Evolutionary conservation across 1,140 invertebrate genomes (phyloP), one percentile per base, ranked within the genome.

Genomic region (Papilio dardanus): DNA sequence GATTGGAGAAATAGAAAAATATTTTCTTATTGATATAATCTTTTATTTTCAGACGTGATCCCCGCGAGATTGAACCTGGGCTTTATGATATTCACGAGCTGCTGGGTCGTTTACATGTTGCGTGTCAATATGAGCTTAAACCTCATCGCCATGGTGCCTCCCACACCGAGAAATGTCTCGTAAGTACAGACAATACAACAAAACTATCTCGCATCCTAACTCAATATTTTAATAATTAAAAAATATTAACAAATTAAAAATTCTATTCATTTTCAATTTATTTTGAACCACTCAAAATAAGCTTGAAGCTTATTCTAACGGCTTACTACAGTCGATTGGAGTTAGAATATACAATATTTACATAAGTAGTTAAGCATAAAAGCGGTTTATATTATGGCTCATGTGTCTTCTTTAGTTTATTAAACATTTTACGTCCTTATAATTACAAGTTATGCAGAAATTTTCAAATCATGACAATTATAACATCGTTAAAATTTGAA

Each of bases 41-140:
- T 69, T 67, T 71, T 77, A 71, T 42, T 86, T 83, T 16, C 84
- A 91, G 89, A 91, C 73, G 82, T 87, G 30, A 78, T 92, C 37
- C 93, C 93, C 1, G 90, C 88, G 16, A 89, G 95, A 77, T 94
- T 94, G 46, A 94, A 95, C 76, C 84, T 97, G 35, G 96, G 95
- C n/a, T 87, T 96, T 2, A 95, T 97, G 94, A 91, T 97, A 82
- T 96, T 97, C 78, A 93, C 95, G 35, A 95, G 96, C 37, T 96
- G 96, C 75, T 96, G 96, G 93, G 94, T 96, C 65, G 95, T 95
- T 6, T 97, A 96, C 84, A 96, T 96, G 88, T 94, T 96, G 73
- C 93, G 96, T 71, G 96, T 96, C 16, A 96, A 97, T 92, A 94
- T 97, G 83, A 96, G 96, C 10, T 95, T 97, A 65, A 96, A 95